Evolutionary conservation across 64 coral and sea anemone genomes (phyloP), one percentile per base, ranked within the genome.

Genomic region (Dendrophyllia cribrosa): DNA sequence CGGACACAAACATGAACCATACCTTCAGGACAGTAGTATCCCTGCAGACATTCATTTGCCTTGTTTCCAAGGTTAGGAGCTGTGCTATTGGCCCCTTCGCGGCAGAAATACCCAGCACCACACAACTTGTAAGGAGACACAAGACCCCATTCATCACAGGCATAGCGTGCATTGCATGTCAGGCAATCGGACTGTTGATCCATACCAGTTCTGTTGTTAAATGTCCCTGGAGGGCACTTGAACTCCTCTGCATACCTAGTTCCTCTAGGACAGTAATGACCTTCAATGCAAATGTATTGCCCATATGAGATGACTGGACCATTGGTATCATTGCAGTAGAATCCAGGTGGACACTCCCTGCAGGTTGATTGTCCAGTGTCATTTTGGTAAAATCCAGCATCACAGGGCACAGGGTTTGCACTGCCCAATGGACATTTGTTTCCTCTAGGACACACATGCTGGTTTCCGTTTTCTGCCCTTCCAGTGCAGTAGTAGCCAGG

Each of bases 1-100:
- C 34, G 2, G 2, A 34, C 34, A 34, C 34, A 34, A 34, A 34
- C 34, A 34, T 34, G 34, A 34, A 34, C 17, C 74, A 50, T 88
- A 99, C 97, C 97, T 96, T 96, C 84, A 51, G 93, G 94, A 46
- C 97, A 99, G 53, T 96, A 99, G 59, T 73, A 89, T 53, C 97
- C 97, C 15, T 88, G 58, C 9, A 94, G 97, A 19, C 97, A 99
- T 7, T 89, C 79, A 43, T 99, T 78, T 48, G 97, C 94, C 51
- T 94, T 88, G 66, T 43, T 68, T 24, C 83, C 94, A 79, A 99
- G 83, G 21, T 96, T 64, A 43, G 97, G 97, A 17, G 97, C 86
- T 45, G 97, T 99, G 58, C 76, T 99, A 61, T 99, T 96, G 66
- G 97, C 91, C 60, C 91, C 91, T 66, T 90, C 72, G 6, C 94